These are phyloP conservation scores for Illadopsis cleaveri DNA, from an alignment of 2,113 vertebrate species.

Conservation along the genomic window DNA sequence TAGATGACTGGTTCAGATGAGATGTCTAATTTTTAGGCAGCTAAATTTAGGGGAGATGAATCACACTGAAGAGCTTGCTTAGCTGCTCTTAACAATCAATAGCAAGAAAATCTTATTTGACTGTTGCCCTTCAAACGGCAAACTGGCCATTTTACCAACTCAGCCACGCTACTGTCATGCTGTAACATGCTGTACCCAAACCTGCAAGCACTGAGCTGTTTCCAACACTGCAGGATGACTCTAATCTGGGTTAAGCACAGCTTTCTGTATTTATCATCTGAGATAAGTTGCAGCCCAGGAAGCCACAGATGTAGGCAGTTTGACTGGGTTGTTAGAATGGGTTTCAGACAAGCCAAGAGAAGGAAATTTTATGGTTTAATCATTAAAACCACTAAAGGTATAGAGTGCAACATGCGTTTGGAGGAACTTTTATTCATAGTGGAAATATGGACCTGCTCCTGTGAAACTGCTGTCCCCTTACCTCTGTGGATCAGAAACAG, in stretches of 20 bases:
- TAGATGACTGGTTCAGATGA: background rate
- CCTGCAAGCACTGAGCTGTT: background rate
- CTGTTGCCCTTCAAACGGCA: background rate
- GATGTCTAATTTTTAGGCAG: background rate
- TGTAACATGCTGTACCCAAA: background rate
- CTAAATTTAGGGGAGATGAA: conserved; percentile 42
- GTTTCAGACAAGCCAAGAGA: background rate
- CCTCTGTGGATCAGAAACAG: background rate
- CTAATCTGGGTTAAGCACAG: background rate
- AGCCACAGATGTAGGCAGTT: background rate
- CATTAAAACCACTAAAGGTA: background rate
- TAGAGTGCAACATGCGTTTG: background rate
- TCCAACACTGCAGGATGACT: conserved; percentile 12
- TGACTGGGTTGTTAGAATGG: background rate
- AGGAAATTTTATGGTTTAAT: background rate
- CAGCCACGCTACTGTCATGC: background rate
- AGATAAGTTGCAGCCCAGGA: background rate
- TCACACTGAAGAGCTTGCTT: background rate
- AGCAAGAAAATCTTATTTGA: background rate
- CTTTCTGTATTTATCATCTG: background rate
- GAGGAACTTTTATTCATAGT: background rate
- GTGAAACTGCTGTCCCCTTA: background rate
- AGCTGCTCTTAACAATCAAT: background rate
- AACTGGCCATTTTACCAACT: background rate
- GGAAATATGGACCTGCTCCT: background rate